Evolutionary conservation across 1,140 invertebrate species (phyloP).

Genomic region (Penaeus japonicus): DNA sequence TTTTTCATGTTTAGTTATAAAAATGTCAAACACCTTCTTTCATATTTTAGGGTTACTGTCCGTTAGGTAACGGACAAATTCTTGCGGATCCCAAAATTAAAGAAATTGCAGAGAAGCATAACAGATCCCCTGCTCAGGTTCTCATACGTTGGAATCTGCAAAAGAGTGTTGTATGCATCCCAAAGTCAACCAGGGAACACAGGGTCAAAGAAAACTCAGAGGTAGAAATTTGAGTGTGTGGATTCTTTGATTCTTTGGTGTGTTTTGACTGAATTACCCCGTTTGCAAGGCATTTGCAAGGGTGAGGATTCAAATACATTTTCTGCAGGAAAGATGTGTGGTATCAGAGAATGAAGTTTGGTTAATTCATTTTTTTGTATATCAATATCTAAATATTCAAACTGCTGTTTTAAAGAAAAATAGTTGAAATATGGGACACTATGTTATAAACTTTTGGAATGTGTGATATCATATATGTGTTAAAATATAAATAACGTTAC

Average conservation of each 20-base stretch:
- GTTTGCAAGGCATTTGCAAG: neutral
- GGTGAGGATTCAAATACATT: too few species aligned
- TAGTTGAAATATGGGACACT: too few species aligned
- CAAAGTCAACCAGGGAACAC: slow-evolving; percentile 76
- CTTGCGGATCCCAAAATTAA: slow-evolving; percentile 71
- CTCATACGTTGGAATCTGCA: slow-evolving; percentile 76
- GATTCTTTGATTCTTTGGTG: neutral
- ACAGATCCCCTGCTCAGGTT: slow-evolving; percentile 76
- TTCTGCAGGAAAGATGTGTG: too few species aligned
- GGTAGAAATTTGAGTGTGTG: slow-evolving; percentile 61
- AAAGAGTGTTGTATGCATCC: slow-evolving; percentile 77
- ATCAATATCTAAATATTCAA: too few species aligned
- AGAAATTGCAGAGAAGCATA: slow-evolving; percentile 73
- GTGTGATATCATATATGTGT: too few species aligned
- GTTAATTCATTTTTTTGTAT: too few species aligned
- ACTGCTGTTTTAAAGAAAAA: too few species aligned
- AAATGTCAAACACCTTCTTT: slow-evolving; percentile 28
- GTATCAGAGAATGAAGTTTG: too few species aligned
- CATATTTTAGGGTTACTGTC: slow-evolving; percentile 64
- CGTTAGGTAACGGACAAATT: slow-evolving; percentile 70
- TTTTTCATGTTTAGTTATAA: neutral
- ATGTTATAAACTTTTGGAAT: too few species aligned
- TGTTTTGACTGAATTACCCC: neutral
- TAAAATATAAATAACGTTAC: too few species aligned
- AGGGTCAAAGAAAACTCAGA: slow-evolving; percentile 78